phyloP scores from a whole-genome alignment of 2,113 vertebrate species.

The Eulemur macaco region DNA sequence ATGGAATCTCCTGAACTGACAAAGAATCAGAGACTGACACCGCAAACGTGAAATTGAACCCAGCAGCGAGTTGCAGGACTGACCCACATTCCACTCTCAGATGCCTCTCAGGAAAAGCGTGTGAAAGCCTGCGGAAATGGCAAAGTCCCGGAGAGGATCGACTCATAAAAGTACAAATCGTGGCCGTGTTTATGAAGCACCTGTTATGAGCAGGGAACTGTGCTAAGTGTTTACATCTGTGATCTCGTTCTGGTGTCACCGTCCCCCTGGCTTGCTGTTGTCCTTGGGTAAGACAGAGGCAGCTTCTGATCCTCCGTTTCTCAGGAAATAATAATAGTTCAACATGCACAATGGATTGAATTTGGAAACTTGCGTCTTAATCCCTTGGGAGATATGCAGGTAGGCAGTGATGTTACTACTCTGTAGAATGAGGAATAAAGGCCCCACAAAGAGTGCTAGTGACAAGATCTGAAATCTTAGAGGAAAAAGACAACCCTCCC shows the following conservation, averaged over 20 bases:
- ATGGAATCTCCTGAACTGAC: background rate
- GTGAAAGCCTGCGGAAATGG: background rate
- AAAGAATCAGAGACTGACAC: background rate
- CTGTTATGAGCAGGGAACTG: background rate
- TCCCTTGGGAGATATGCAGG: background rate
- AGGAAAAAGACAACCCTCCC: background rate
- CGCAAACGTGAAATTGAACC: background rate
- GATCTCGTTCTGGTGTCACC: background rate
- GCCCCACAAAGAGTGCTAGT: accelerated
- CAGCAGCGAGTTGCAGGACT: background rate
- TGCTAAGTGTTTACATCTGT: background rate
- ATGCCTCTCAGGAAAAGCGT: background rate
- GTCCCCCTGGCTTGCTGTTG: background rate
- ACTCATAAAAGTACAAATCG: background rate
- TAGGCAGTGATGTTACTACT: background rate
- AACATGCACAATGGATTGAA: background rate
- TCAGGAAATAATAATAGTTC: background rate
- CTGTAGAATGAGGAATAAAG: background rate
- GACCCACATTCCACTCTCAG: background rate
- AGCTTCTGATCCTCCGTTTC: background rate
- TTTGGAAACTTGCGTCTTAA: background rate
- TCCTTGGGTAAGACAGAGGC: background rate
- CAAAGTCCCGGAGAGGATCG: background rate
- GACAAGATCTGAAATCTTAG: background rate
- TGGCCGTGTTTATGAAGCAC: background rate